These are phyloP conservation scores for Macropis europaea DNA, from an alignment of 2,888 invertebrate genomes.

Conservation along the genomic window DNA sequence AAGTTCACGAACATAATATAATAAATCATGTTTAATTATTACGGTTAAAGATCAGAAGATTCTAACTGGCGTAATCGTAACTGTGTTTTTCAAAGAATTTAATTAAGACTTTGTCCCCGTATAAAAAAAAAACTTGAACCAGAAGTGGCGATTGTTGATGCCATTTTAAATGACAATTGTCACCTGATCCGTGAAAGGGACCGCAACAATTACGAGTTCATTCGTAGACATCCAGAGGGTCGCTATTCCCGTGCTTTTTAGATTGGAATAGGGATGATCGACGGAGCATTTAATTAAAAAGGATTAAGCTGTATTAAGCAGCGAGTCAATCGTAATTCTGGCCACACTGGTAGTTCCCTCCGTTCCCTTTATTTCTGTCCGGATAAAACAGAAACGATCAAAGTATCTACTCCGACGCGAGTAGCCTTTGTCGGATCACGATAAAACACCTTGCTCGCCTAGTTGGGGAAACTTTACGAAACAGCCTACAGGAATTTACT, in stretches of 20 bases:
- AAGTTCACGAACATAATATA: no score
- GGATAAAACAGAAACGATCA: constrained; percentile 66
- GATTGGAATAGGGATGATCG: constrained; percentile 54
- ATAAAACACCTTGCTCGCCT: constrained; percentile 30
- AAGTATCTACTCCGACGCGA: constrained; percentile 27
- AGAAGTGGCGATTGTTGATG: no score
- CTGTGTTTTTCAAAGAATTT: no score
- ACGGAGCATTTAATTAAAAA: constrained; percentile 74
- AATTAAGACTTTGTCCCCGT: no score
- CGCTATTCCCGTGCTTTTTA: constrained; percentile 7
- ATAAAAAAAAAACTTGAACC: no score
- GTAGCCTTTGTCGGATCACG: constrained; percentile 38
- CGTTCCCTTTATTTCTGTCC: constrained; percentile 44
- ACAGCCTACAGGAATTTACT: background rate
- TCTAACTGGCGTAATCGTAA: no score
- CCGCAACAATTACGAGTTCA: background rate
- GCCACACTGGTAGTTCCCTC: constrained; percentile 25
- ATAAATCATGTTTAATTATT: no score
- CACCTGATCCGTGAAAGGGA: background rate
- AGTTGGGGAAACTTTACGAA: constrained; percentile 19
- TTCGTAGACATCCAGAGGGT: constrained; percentile 5
- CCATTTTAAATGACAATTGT: no score
- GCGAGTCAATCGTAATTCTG: constrained; percentile 62
- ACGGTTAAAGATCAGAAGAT: no score
- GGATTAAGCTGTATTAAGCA: constrained; percentile 72